Conservation (phyloP, 2,888 invertebrate genomes). For the Lottia scabra region DNA sequence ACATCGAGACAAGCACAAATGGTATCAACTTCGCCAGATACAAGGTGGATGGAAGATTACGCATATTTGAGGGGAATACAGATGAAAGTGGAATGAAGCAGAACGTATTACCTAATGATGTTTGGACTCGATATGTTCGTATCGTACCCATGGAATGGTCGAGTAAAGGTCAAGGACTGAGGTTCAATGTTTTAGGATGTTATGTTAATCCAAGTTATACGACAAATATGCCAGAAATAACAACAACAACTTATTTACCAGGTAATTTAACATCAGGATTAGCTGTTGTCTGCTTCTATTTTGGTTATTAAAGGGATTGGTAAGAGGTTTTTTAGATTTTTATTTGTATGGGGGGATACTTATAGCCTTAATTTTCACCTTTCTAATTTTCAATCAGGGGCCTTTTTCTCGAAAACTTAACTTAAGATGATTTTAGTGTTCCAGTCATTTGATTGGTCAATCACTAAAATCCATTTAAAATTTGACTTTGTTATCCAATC, state of each 20-base stretch:
- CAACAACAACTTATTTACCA: constrained; percentile 31
- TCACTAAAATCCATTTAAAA: no score
- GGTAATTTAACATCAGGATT: constrained; percentile 15
- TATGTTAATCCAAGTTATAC: not conserved
- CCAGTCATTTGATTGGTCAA: no score
- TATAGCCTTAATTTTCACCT: no score
- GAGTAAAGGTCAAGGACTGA: constrained; percentile 4
- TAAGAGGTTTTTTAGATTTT: no score
- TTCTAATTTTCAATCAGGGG: no score
- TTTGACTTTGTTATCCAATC: no score
- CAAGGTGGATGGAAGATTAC: not conserved
- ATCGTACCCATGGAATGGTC: constrained; percentile 11
- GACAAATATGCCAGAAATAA: not conserved
- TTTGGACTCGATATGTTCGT: constrained; percentile 7
- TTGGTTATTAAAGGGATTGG: no score
- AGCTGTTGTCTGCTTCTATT: no score
- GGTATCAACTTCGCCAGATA: constrained; percentile 4
- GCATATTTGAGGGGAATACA: not conserved
- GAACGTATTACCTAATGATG: not conserved
- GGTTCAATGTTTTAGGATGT: constrained; percentile 15
- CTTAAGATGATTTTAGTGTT: no score
- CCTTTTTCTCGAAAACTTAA: no score
- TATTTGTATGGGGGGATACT: no score
- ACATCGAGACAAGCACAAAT: constrained; percentile 1
- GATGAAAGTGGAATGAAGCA: not conserved